These are phyloP conservation scores for Asarcornis scutulata DNA, from an alignment of 2,113 vertebrate genomes.

Conservation along the genomic window DNA sequence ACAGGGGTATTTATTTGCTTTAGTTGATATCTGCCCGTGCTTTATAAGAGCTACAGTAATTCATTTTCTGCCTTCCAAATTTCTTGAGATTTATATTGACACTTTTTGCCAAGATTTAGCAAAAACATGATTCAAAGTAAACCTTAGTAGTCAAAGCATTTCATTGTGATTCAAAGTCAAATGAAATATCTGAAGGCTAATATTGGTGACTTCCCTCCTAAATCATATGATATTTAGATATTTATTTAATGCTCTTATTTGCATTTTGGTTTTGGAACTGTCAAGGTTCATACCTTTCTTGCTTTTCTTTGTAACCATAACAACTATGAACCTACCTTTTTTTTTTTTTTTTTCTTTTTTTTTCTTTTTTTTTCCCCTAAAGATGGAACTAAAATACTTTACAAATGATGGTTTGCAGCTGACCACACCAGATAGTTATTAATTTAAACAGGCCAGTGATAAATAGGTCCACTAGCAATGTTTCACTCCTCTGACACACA, in stretches of 20 bases:
- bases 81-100: not conserved
- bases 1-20: not conserved
- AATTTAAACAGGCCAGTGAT: not conserved
- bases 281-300: not conserved
- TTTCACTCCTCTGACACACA: not conserved
- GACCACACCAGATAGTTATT: not conserved
- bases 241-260: not conserved
- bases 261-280: not conserved
- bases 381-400: not conserved
- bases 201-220: not conserved
- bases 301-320: not conserved
- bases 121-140: not conserved
- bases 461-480: not conserved
- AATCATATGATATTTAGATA: not conserved
- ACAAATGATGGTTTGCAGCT: not conserved
- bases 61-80: not conserved
- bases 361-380: not conserved
- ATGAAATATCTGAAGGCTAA: not conserved
- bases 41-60: not conserved
- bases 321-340: not conserved
- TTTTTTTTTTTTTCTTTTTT: not conserved
- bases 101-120: not conserved
- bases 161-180: not conserved
- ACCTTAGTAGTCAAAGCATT: not conserved
- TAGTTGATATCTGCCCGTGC: not conserved